Base-by-base conservation (phyloP, 2,888 invertebrate species). In the Therioaphis trifolii region DNA sequence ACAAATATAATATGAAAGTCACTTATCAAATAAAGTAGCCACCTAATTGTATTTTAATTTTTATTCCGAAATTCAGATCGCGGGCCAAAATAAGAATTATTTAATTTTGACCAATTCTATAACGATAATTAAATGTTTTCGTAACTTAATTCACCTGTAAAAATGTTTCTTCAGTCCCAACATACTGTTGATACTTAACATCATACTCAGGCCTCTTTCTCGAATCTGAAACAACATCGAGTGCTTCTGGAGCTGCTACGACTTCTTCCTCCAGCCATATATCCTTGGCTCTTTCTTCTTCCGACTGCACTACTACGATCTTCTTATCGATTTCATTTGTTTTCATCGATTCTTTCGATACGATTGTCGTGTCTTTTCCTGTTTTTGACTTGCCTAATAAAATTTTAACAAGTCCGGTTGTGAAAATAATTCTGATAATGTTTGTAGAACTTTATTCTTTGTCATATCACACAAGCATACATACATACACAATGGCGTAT, bases 121-220 rank as follows among this genome's bases (percentile, higher is more conserved):
- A 61, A 52, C 52, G 4, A 14, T 14, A 18, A 52, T 15, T 52
- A 18, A 15, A 14, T 52, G 14, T 52, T 61, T 27, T 27, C 9
- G n/a, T 71, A 29, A 85, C 85, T 74, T 15, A 68, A 35, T 86
- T 86, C 88, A 94, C 95, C 90, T 95, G 94, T 76, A 97, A 90
- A 89, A 92, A 97, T 12, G 96, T 92, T 89, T 97, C 96, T 88
- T 96, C 94, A 0, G 96, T 92, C 12, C 93, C 92, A 0, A 97
- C 94, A 52, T 94, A 91, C 89, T 97, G 97, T 86, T 94, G 94
- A 89, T 95, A 97, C 86, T 92, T 91, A 88, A 96, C 93, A 55
- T 93, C 93, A 89, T 95, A 96, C 86, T 91, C 91, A 0, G 95
- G 95, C 29, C 90, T 89, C 87, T 91, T 91, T 66, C 93, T 91